phyloP scores from a whole-genome alignment of 1,140 invertebrate species.

The Drosophila micromelanica region DNA sequence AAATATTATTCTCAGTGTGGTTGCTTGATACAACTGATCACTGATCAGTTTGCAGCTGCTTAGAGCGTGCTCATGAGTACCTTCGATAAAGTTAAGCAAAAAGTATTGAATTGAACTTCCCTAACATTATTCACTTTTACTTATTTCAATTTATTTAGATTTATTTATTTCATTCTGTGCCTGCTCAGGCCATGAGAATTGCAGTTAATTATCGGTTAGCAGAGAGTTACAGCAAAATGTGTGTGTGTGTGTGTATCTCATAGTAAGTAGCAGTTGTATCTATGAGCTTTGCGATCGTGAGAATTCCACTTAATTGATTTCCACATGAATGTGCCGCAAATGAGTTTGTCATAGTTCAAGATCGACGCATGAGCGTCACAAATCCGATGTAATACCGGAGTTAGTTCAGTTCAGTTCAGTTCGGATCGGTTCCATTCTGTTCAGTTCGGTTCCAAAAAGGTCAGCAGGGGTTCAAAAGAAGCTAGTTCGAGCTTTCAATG shows the following conservation, averaged over 20 bases:
- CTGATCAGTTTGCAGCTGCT: conserved; percentile 6
- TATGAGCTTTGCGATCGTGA: conserved; percentile 55
- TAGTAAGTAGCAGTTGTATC: not conserved
- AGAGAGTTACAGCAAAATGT: not conserved
- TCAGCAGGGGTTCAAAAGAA: not conserved
- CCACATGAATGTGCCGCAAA: conserved; percentile 57
- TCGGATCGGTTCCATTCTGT: not conserved
- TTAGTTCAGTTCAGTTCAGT: conserved; percentile 1
- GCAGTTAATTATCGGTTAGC: not conserved
- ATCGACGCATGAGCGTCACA: conserved; percentile 69
- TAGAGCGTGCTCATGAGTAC: not conserved
- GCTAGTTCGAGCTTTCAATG: conserved; percentile 7
- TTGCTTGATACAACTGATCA: not conserved
- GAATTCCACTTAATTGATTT: conserved; percentile 75
- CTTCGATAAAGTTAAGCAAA: not conserved
- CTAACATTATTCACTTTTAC: not conserved
- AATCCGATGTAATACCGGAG: conserved; percentile 43
- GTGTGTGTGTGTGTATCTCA: too few relatives aligned
- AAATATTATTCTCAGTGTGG: not conserved
- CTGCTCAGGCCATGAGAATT: not conserved
- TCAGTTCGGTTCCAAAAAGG: not conserved
- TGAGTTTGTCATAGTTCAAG: conserved; percentile 56
- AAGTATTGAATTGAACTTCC: not conserved
- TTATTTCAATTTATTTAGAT: not conserved
- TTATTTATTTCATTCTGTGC: not conserved